Base-by-base conservation (phyloP, 2,888 invertebrate species). In the Synanthedon tipuliformis region DNA sequence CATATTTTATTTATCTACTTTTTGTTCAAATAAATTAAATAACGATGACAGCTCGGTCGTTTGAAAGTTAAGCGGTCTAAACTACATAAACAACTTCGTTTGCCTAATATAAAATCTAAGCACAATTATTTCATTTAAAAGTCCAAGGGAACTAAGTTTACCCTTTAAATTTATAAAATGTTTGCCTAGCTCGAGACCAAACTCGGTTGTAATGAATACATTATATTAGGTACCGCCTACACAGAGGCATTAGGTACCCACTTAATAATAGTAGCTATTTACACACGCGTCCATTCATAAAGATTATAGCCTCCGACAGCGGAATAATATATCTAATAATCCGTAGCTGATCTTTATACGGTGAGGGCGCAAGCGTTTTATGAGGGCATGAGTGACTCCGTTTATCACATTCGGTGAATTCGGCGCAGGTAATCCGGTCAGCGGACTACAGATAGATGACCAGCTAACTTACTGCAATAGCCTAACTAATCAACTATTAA, bases 361-460 rank as follows among this genome's bases (percentile, higher is more conserved):
- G 54, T 54, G 51, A 52, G 45, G 16, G 48, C 50, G 53, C 51
- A 53, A 56, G 52, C 56, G 48, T 55, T 57, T 57, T 57, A 58
- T 58, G 56, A 58, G 54, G 52, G 56, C 53, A 56, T 54, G 56
- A 55, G 52, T 53, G 51, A 55, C 18, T 52, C 54, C 54, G 54
- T 53, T 58, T 54, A 58, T 57, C 57, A 57, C 55, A 53, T 52
- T 53, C 53, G 54, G 57, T 53, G 54, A 52, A 58, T 58, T 55
- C 54, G 55, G 54, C 54, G 51, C 57, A 57, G 54, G 54, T 56
- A 56, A 57, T 56, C 57, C 52, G 52, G 54, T 48, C 23, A 41
- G 13, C 48, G 51, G 50, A 34, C 12, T 53, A 57, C 23, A 59
- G 57, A 59, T 57, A 57, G 59, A 59, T 59, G 59, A 53, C 55